Evolutionary conservation across 1,140 invertebrate species (phyloP), one percentile per base, ranked within the genome.

Genomic region (Anoplophora glabripennis): DNA sequence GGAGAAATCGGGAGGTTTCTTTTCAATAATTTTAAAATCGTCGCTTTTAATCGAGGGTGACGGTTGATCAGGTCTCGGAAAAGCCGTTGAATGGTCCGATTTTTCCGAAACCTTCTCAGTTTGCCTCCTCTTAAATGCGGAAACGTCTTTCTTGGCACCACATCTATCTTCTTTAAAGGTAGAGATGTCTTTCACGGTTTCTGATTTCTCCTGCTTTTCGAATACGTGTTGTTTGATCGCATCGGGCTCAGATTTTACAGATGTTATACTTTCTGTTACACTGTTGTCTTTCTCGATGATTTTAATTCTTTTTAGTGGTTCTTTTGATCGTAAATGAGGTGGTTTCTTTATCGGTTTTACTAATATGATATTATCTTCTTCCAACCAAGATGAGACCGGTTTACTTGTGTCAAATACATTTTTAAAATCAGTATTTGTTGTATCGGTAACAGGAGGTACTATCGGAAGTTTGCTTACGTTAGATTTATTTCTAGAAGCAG

Each of bases 311-410:
- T 61, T 65, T n/a, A 73, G 55, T 7, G 70, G 67, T 62, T 66
- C 67, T 64, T 65, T 65, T 10, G 72, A 73, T 51, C 66, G 46
- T 28, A 68, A 47, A 61, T 70, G 70, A 45, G 67, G 67, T 0
- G 72, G 66, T 64, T 73, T 73, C 7, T 64, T 49, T 41, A 73
- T 53, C 12, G 64, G 35, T 53, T 70, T 66, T n/a, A 73, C 61
- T 37, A 59, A 17, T 42, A 63, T 63, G 7, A 66, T 59, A 37
- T 70, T 49, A 33, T 58, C 61, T 51, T 46, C 35, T 40, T 51
- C 45, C 3, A 51, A 49, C 65, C 65, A 68, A 38, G 17, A 33
- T 38, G 55, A 51, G 35, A 14, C 28, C 40, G 45, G 53, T 59
- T 57, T 42, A 35, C 36, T 53, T 10, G 40, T 45, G 48, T 61